Evolutionary conservation across 30 jellyfish, hydroid and myxozoan genomes (phyloP), one percentile per base, ranked within the genome.

Genomic region (Nemopilema nomurai): DNA sequence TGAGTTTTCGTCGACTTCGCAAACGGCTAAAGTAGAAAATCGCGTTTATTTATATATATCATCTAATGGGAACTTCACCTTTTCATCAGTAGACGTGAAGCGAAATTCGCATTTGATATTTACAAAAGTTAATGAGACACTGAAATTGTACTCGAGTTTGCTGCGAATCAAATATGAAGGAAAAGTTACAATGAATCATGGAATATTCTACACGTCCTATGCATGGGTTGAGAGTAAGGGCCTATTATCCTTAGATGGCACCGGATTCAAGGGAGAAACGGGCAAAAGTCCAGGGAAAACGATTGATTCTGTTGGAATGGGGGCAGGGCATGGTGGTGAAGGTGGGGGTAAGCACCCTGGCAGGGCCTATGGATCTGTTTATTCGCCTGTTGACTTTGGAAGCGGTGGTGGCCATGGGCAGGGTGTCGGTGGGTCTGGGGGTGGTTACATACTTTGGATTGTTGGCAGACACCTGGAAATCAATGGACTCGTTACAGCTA

Each of bases 391-490:
- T 28, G 88, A 74, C 27, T 63, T 76, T 0, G 93, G 93, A 24
- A 74, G 88, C 67, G 93, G 93, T 67, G 93, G 93, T 0, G 93
- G 93, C 28, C 87, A 85, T 67, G 93, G 93, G 8, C 79, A 33
- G 24, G 93, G 93, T 21, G 77, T 49, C 7, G 93, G 93, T 1
- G 93, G 93, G 18, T 62, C 93, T 19, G 93, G 93, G 49, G 93
- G 93, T 0, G 93, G 93, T 0, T 74, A 75, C 52, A 19, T 85
- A 49, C 31, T 71, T 65, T 74, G 86, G 87, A 69, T 24, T 76
- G 83, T 85, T 26, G 78, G 84, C 29, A 75, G 83, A 53, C 86
- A 76, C 67, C 77, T 85, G 19, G 52, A 85, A 33, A 33, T 85
- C 0, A 85, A 85, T 74, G 93, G 93, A 0, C 21, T 85, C 16